These are phyloP conservation scores for Andrena fulva DNA, from an alignment of 2,888 invertebrate species.

Conservation along the genomic window DNA sequence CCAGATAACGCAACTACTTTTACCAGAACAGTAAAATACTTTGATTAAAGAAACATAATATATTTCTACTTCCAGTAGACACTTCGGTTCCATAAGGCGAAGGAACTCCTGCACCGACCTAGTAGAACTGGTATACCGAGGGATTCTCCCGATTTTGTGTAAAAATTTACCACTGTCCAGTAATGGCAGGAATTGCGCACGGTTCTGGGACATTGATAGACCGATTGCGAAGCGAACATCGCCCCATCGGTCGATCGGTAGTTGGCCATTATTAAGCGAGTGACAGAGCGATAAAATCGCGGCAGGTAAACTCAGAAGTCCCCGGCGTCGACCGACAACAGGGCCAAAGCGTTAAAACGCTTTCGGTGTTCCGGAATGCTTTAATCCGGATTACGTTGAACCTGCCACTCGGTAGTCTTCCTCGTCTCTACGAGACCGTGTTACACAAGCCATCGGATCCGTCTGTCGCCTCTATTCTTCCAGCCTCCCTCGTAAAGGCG, in stretches of 20 bases:
- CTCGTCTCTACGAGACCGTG: conserved; percentile 33
- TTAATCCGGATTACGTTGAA: conserved; percentile 83
- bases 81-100: too few species aligned
- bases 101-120: too few species aligned
- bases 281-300: conserved; percentile 59
- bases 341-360: conserved; percentile 80
- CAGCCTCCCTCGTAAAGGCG: not conserved
- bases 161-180: too few species aligned
- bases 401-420: conserved; percentile 75
- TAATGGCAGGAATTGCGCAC: not conserved
- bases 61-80: too few species aligned
- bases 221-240: not conserved
- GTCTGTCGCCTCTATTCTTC: conserved; percentile 28
- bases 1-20: too few species aligned
- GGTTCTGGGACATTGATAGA: not conserved
- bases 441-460: conserved; percentile 52
- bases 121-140: too few species aligned
- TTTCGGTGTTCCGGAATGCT: conserved; percentile 82
- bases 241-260: conserved; percentile 38
- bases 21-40: too few species aligned
- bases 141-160: too few species aligned
- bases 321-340: conserved; percentile 28
- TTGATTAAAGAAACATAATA: too few species aligned
- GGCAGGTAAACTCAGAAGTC: conserved; percentile 55
- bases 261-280: conserved; percentile 45